Evolutionary conservation across 92 coral and sea anemone species (phyloP).

Genomic region (Blastomussa wellsi): DNA sequence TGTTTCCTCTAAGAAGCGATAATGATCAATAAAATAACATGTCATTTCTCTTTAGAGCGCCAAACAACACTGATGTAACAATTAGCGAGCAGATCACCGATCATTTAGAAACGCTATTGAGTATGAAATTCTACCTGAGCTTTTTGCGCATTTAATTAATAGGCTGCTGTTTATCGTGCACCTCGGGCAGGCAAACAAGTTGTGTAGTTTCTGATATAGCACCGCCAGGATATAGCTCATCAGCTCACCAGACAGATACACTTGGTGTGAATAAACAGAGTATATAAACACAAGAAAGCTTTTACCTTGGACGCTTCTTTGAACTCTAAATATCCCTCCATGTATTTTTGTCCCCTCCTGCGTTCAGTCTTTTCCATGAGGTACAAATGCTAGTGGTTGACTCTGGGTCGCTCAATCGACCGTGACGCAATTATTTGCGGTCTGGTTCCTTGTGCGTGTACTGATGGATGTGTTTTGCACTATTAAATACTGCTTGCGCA

Average conservation of each 20-base stretch:
- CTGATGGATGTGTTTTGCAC: neutral
- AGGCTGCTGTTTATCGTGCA: neutral
- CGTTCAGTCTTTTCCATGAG: constrained; percentile 44
- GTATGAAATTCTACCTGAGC: neutral
- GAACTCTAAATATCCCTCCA: constrained; percentile 76
- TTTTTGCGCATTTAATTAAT: neutral
- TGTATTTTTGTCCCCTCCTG: constrained; percentile 56
- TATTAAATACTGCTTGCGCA: neutral
- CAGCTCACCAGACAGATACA: neutral
- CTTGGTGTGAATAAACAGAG: neutral
- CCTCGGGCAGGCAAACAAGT: neutral
- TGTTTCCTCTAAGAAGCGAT: constrained; percentile 29
- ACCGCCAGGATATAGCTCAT: too few relatives aligned
- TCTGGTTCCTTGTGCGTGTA: neutral
- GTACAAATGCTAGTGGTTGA: neutral
- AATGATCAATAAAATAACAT: constrained; percentile 22
- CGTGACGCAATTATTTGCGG: constrained; percentile 7
- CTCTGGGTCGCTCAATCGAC: neutral
- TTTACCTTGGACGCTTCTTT: constrained; percentile 68
- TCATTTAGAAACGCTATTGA: neutral
- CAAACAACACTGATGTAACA: neutral
- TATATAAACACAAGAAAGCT: neutral
- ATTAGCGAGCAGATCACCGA: neutral
- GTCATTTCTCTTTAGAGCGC: neutral
- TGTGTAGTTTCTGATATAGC: neutral